Evolutionary conservation across 2,113 vertebrate species (phyloP), one percentile per base, ranked within the genome.

Genomic region (Uria aalge): DNA sequence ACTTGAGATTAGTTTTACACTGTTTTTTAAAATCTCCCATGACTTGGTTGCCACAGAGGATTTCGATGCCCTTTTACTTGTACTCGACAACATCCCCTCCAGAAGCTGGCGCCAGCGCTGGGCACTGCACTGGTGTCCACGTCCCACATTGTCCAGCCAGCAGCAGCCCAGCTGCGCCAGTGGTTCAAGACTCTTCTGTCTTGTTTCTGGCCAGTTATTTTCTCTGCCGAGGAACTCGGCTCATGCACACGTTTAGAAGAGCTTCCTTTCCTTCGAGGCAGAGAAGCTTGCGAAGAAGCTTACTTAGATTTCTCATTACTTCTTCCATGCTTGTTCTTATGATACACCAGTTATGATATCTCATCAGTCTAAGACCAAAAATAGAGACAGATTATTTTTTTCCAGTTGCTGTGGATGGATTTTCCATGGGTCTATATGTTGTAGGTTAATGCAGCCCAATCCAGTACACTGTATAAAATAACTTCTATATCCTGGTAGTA

Each of bases 51-150:
- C 55, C 38, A 47, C 24, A 18, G 40, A 52, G 24, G 27, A 13
- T 76, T 88, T 52, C 3, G 0, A 17, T 24, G 29, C 55, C 22
- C 4, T 71, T 91, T 76, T 40, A 30, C 14, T 48, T 26, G 9
- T 8, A 64, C 27, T 15, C 36, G 43, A 29, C 52, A 12, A 29
- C 6, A 40, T 36, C 23, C n/a, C 56, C 52, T 29, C 18, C 19
- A 45, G 47, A 11, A 6, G 21, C 48, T 21, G 21, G 24, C 0
- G 2, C 40, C 14, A 8, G 77, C 2, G 1, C 66, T 8, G 1
- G 34, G 24, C 8, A 2, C 68, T 36, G 30, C 5, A 0, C 38
- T 59, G 26, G 26, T 9, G 30, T n/a, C 53, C 27, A 16, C 3
- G 1, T 20, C 36, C 29, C 77, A 53, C 12, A 1, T 34, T 5